Percentiles rank a stretch among this genome's conserved stretches.
Evolutionary conservation across 2,797 vertebrate genomes (phyloP).

Genomic region (Denticeps clupeoides): DNA sequence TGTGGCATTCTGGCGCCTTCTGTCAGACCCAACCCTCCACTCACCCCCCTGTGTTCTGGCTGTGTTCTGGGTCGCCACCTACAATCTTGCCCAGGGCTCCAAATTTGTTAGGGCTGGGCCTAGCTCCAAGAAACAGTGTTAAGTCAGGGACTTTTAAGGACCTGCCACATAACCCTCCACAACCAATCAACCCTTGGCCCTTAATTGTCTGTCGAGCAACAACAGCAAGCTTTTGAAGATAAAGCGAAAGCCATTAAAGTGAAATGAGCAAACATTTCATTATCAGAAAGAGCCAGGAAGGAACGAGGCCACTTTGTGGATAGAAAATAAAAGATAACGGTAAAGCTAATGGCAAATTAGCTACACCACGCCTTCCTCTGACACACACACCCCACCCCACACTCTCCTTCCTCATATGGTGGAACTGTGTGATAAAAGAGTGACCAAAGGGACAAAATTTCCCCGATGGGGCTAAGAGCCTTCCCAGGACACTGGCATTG

Average conservation of each 20-base stretch:
- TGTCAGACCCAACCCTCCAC: too few species aligned
- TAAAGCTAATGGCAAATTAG: conserved; percentile 44
- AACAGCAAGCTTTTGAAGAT: conserved; percentile 57
- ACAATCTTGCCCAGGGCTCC: too few species aligned
- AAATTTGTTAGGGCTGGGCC: too few species aligned
- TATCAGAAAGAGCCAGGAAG: conserved; percentile 52
- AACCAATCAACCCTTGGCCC: conserved; percentile 35
- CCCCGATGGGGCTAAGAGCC: conserved; percentile 44
- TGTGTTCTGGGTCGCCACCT: too few species aligned
- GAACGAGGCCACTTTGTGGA: conserved; percentile 37
- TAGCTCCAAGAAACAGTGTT: not conserved
- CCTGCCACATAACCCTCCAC: conserved; percentile 34
- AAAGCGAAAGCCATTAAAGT: conserved; percentile 51
- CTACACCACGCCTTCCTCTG: conserved; percentile 27
- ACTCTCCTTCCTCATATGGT: conserved; percentile 29
- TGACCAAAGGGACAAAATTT: conserved; percentile 41
- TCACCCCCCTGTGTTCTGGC: too few species aligned
- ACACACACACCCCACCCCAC: conserved; percentile 33
- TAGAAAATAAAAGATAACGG: conserved; percentile 51
- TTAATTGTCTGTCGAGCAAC: conserved; percentile 54
- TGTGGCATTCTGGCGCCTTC: too few species aligned
- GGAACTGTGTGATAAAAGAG: conserved; percentile 40
- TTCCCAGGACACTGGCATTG: conserved; percentile 25
- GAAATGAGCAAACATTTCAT: conserved; percentile 48
- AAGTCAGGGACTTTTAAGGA: not conserved